Evolutionary conservation across 30 jellyfish, hydroid and myxozoan genomes (phyloP).

Genomic region (Hydractinia symbiolongicarpus): DNA sequence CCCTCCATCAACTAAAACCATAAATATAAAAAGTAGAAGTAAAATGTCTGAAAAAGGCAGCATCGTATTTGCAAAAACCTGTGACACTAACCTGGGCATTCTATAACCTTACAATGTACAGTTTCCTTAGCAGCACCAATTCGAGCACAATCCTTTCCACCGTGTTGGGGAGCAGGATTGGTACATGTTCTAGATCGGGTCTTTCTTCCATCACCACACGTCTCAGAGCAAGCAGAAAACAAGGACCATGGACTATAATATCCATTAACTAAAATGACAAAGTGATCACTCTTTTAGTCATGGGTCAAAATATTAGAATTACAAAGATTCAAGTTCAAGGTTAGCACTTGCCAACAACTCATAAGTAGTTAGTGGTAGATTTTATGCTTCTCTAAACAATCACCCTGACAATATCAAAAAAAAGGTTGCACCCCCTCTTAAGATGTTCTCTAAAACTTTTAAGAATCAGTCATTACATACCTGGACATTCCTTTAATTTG

Average conservation of each 20-base stretch:
- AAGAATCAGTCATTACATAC: conserved; percentile 3
- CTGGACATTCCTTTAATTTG: conserved; percentile 37
- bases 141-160: not conserved
- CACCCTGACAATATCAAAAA: no score
- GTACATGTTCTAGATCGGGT: conserved; percentile 3
- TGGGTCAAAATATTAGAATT: no score
- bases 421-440: no score
- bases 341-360: no score
- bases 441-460: no score
- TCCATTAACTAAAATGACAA: not conserved
- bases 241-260: conserved; percentile 13
- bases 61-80: no score
- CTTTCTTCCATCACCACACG: not conserved
- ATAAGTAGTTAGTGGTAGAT: no score
- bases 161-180: not conserved
- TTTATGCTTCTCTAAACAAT: no score
- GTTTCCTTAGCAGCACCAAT: not conserved
- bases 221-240: not conserved
- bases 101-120: not conserved
- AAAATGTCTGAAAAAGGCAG: no score
- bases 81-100: conserved; percentile 7
- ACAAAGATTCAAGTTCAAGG: no score
- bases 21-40: no score
- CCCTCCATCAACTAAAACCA: conserved; percentile 21
- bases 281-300: not conserved